Conservation (phyloP, 2,888 invertebrate genomes). For the Oegoconia quadripuncta region DNA sequence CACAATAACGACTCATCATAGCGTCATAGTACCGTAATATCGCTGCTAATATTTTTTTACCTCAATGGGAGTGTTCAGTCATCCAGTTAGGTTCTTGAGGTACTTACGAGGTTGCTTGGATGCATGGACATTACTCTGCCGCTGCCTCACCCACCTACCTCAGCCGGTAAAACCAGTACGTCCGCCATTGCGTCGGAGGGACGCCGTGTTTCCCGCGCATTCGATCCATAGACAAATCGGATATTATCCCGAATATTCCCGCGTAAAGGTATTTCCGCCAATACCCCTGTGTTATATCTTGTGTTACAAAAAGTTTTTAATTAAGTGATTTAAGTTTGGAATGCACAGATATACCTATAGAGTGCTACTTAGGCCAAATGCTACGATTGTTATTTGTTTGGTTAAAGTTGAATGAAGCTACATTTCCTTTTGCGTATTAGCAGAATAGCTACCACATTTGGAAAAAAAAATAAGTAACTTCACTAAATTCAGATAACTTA, state of each 20-base stretch:
- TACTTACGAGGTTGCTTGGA: constrained; percentile 5
- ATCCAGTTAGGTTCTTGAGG: constrained; percentile 1
- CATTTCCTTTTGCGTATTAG: constrained; percentile 1
- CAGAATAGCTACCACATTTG: neutral
- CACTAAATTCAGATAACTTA: neutral
- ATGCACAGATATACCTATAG: too few relatives aligned
- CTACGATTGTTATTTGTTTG: constrained; percentile 4
- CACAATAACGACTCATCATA: neutral
- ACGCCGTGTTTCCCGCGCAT: constrained; percentile 55
- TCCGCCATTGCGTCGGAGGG: constrained; percentile 40
- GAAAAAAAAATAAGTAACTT: too few relatives aligned
- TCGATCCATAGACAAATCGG: constrained; percentile 41
- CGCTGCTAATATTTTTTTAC: constrained; percentile 3
- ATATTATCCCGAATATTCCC: constrained; percentile 45
- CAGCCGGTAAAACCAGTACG: constrained; percentile 38
- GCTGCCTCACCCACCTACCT: neutral
- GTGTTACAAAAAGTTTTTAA: constrained; percentile 20
- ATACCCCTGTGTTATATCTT: constrained; percentile 20
- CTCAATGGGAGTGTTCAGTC: constrained; percentile 14
- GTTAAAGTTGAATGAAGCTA: constrained; percentile 1
- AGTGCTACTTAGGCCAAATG: neutral
- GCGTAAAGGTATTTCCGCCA: constrained; percentile 47
- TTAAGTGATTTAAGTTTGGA: constrained; percentile 21
- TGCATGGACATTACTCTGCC: neutral
- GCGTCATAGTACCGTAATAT: neutral